These are phyloP conservation scores for Meteorus colon DNA, from an alignment of 2,888 invertebrate genomes.

Conservation along the genomic window DNA sequence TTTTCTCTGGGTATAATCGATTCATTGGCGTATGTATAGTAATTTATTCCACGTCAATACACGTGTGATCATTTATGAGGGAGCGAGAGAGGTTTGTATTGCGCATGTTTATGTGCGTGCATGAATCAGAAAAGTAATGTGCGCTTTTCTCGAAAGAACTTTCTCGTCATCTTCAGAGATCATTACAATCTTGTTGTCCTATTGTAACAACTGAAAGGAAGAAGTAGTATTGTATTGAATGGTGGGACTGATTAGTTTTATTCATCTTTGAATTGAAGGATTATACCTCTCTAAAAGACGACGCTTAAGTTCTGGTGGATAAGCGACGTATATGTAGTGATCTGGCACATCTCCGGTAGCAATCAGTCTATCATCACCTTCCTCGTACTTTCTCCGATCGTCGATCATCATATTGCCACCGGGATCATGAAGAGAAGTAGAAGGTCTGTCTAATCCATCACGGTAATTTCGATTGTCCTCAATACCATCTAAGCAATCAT, in stretches of 20 bases:
- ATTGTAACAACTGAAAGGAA: slow-evolving; percentile 84
- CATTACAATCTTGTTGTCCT: slow-evolving; percentile 85
- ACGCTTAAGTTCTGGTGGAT: slow-evolving; percentile 90
- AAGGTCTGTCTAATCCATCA: slow-evolving; percentile 53
- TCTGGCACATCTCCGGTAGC: slow-evolving; percentile 68
- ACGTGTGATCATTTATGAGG: slow-evolving; percentile 5
- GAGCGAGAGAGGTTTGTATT: slow-evolving; percentile 15
- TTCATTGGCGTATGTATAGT: slow-evolving; percentile 18
- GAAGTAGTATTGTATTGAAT: slow-evolving; percentile 6
- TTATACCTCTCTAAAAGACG: slow-evolving; percentile 86
- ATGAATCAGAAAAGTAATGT: slow-evolving; percentile 23
- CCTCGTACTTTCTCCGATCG: slow-evolving; percentile 61
- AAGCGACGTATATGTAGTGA: slow-evolving; percentile 90
- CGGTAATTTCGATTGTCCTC: slow-evolving; percentile 59
- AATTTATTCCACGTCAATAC: slow-evolving; percentile 15
- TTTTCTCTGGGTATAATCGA: slow-evolving; percentile 27
- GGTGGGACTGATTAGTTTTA: background rate
- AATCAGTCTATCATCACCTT: slow-evolving; percentile 58
- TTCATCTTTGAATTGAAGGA: slow-evolving; percentile 37
- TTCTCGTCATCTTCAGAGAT: background rate
- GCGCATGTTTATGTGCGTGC: slow-evolving; percentile 41
- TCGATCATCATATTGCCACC: slow-evolving; percentile 57
- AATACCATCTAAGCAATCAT: slow-evolving; percentile 79
- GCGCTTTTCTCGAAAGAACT: background rate
- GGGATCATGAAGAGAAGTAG: slow-evolving; percentile 60